A percentile compares a stretch with the other conserved stretches of the same genome.
These are phyloP conservation scores for Leptosomus discolor DNA, from an alignment of 2,113 vertebrate genomes.

Conservation along the genomic window DNA sequence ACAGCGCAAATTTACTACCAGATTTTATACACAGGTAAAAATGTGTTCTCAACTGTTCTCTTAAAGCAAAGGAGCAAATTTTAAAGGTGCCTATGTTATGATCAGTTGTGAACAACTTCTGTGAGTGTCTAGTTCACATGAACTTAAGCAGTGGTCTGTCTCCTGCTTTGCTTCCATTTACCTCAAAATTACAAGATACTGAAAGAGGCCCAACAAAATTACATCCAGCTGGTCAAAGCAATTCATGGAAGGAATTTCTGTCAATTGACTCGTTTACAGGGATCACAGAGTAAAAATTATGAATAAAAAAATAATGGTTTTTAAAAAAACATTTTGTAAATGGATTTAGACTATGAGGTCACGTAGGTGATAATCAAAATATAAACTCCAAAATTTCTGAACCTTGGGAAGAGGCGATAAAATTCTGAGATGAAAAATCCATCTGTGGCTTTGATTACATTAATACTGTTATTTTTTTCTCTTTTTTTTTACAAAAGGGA, in stretches of 20 bases:
- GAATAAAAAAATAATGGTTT: background rate
- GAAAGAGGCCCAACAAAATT: background rate
- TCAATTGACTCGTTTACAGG: background rate
- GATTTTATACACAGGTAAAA: background rate
- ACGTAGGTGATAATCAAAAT: background rate
- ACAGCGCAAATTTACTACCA: background rate
- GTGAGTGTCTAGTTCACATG: background rate
- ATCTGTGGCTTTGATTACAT: background rate
- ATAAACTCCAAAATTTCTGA: background rate
- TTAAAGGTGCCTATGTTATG: background rate
- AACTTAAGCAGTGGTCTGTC: background rate
- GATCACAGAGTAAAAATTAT: background rate
- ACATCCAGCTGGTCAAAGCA: background rate
- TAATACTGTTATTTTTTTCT: background rate
- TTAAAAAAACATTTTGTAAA: background rate
- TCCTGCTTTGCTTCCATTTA: background rate
- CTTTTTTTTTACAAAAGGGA: background rate
- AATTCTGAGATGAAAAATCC: background rate
- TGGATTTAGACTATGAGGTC: background rate
- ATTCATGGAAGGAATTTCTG: background rate
- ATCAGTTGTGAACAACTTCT: background rate
- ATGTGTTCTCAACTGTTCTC: background rate
- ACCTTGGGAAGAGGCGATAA: background rate
- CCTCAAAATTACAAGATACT: background rate
- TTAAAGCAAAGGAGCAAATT: background rate